phyloP scores from a whole-genome alignment of 1,140 invertebrate genomes.

The Cheumatopsyche charites region DNA sequence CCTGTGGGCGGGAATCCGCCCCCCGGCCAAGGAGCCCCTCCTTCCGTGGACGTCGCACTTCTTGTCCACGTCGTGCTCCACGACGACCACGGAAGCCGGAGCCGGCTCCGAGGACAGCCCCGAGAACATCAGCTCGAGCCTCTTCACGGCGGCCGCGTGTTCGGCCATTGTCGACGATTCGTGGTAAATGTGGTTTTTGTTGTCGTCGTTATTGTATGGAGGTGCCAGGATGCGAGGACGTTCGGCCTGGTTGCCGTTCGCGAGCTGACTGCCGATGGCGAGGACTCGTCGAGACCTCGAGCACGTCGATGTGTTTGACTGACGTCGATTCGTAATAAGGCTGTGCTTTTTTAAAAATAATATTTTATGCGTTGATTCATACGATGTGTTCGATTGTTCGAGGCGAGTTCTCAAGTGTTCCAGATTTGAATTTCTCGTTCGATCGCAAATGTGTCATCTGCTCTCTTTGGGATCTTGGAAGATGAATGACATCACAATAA shows the following conservation, averaged over 20 bases:
- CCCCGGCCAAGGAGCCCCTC: conserved; percentile 66
- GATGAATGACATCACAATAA: too few species aligned
- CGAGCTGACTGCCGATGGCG: background rate
- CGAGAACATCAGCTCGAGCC: conserved; percentile 71
- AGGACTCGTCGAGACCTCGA: background rate
- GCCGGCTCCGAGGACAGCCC: conserved; percentile 8
- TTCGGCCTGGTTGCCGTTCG: background rate
- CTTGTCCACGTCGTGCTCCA: conserved; percentile 40
- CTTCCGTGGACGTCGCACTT: conserved; percentile 43
- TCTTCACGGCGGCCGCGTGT: conserved; percentile 69
- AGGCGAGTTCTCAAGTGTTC: too few species aligned
- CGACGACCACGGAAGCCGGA: conserved; percentile 38
- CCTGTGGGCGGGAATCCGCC: conserved; percentile 51
- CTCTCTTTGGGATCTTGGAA: too few species aligned
- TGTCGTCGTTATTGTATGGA: too few species aligned
- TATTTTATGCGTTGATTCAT: too few species aligned
- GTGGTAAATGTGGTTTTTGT: too few species aligned
- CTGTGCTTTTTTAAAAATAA: too few species aligned
- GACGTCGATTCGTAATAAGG: too few species aligned
- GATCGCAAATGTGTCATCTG: too few species aligned
- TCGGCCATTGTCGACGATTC: conserved; percentile 55
- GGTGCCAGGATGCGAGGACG: too few species aligned
- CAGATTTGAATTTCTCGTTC: too few species aligned
- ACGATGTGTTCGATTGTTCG: too few species aligned
- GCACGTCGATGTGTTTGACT: background rate